phyloP scores from a whole-genome alignment of 2,888 invertebrate genomes.

The Podotricha telesiphe region DNA sequence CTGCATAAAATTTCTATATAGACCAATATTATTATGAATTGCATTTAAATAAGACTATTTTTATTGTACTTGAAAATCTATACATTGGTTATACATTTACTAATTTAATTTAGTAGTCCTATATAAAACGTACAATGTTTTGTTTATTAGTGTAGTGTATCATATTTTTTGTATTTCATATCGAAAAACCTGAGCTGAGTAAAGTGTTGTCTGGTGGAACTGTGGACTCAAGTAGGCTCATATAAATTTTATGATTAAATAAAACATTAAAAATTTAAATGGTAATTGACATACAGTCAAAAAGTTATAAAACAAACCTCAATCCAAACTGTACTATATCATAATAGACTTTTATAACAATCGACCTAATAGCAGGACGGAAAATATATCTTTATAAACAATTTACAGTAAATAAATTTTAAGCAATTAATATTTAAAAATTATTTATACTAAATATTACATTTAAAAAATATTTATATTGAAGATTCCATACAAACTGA shows the following conservation, averaged over 20 bases:
- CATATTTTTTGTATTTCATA: neutral
- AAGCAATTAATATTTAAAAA: too few species aligned
- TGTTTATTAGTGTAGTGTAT: neutral
- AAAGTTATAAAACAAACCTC: neutral
- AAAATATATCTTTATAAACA: neutral
- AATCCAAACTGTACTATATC: neutral
- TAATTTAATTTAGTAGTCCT: neutral
- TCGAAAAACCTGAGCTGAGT: neutral
- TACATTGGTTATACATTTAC: neutral
- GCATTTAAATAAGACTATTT: neutral
- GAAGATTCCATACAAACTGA: too few species aligned
- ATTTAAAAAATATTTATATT: too few species aligned
- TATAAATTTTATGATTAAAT: neutral
- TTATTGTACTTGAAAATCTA: slow-evolving; percentile 5
- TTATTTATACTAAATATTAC: too few species aligned
- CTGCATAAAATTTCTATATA: neutral
- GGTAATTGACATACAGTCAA: neutral
- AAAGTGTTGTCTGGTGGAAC: neutral
- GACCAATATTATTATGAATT: neutral
- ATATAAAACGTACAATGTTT: neutral
- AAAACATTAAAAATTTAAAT: neutral
- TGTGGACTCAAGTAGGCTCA: neutral
- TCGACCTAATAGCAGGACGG: slow-evolving; percentile 6
- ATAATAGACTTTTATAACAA: neutral
- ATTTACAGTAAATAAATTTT: neutral